phyloP scores from a whole-genome alignment of 2,113 vertebrate genomes.

The Myrmecophaga tridactyla region DNA sequence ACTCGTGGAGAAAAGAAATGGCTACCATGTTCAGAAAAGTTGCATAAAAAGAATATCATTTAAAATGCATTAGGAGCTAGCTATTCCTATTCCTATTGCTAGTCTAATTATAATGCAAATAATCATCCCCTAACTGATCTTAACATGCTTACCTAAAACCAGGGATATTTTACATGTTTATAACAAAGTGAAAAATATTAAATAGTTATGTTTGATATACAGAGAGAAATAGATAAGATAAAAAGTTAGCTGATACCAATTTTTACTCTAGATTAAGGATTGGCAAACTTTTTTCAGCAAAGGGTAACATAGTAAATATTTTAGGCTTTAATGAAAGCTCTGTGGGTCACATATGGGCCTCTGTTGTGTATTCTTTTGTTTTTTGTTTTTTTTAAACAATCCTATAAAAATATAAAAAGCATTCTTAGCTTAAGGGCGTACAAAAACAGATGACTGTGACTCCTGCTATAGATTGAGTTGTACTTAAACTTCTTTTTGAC shows the following conservation, averaged over 20 bases:
- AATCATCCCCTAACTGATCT: neutral
- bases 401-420: conserved; percentile 35
- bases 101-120: neutral
- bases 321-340: neutral
- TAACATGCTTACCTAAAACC: neutral
- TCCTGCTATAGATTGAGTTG: neutral
- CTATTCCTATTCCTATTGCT: neutral
- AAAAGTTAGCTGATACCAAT: conserved; percentile 1
- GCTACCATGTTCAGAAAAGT: neutral
- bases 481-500: neutral
- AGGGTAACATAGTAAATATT: neutral
- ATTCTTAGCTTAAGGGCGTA: neutral
- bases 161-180: neutral
- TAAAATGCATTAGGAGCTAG: neutral
- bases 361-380: neutral
- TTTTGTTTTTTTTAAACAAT: neutral
- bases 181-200: neutral
- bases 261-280: neutral
- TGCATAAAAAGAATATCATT: neutral
- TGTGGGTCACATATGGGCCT: neutral
- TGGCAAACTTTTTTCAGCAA: conserved; percentile 2
- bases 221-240: neutral
- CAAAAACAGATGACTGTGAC: neutral
- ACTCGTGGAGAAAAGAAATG: neutral
- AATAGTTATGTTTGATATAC: neutral